These are phyloP conservation scores for Liparis tanakae DNA, from an alignment of 2,797 vertebrate species.

Conservation along the genomic window DNA sequence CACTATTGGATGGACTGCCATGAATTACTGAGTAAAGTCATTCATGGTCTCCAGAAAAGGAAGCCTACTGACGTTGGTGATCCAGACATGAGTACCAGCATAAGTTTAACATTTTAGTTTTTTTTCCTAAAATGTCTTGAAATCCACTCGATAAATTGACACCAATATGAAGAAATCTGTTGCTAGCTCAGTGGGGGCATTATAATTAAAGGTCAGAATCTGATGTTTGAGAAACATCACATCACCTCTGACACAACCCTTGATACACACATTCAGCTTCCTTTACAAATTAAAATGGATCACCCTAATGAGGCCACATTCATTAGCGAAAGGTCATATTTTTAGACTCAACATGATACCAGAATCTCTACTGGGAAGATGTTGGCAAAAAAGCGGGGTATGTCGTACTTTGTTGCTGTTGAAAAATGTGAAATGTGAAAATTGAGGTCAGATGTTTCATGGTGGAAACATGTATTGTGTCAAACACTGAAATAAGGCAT, in stretches of 20 bases:
- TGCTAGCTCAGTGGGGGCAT: background rate
- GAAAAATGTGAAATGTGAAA: background rate
- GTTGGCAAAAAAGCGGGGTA: background rate
- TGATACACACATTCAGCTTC: slow-evolving; percentile 10
- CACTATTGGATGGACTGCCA: background rate
- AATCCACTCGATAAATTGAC: background rate
- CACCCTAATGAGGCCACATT: slow-evolving; percentile 28
- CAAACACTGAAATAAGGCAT: background rate
- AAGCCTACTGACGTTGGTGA: background rate
- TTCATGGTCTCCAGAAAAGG: background rate
- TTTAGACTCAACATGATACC: slow-evolving; percentile 24
- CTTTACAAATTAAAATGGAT: slow-evolving; percentile 36
- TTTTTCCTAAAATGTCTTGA: background rate
- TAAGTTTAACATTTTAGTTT: background rate
- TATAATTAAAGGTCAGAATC: slow-evolving; percentile 48
- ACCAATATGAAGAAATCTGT: background rate
- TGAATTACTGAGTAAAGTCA: background rate
- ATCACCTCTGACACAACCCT: slow-evolving; percentile 5
- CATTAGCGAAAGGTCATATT: slow-evolving; percentile 54
- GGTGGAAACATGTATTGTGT: background rate
- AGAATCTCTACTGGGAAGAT: background rate
- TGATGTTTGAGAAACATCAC: slow-evolving; percentile 41
- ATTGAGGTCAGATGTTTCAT: background rate
- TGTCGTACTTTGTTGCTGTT: background rate
- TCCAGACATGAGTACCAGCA: background rate